Evolutionary conservation across 2,888 invertebrate species (phyloP), one percentile per base, ranked within the genome.

Genomic region (Pherbina coryleti): DNA sequence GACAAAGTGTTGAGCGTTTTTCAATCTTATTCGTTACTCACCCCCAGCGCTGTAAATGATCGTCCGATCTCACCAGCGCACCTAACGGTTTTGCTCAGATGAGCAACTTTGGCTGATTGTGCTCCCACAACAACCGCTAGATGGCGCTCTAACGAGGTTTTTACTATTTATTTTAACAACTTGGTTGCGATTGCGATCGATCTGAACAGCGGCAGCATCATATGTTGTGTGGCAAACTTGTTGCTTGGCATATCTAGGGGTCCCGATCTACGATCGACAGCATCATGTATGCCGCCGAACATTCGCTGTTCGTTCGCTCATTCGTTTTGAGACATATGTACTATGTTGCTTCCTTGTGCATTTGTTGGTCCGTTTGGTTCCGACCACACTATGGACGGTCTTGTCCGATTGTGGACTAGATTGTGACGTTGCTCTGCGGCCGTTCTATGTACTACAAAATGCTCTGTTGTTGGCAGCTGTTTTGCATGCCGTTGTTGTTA

Each of bases 121-220:
- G 76, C 73, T 75, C 76, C 78, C 76, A 76, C 74, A 60, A 71
- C 75, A 73, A 57, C 37, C 55, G 69, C 77, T 67, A 62, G 76
- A 72, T 76, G 78, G 78, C 76, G 81, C 81, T 78, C 81, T 73
- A 79, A 76, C 81, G 77, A 69, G 78, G 75, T 83, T 83, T 83
- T 84, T 81, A 81, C 78, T 78, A 79, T 79, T 81, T 82, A 78
- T 75, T 78, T 79, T 71, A 82, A 82, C 84, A 82, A 82, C 81
- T 82, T 78, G 82, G 77, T 79, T 81, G 74, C 83, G 85, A 86
- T 86, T 83, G 83, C 83, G 83, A 86, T 86, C 85, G 82, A 84
- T 82, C 82, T 82, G 81, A 80, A 82, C 69, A n/a, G 22, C 62
- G 51, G 19, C 57, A 19, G 37, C 64, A 49, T 51, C 74, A 51